Evolutionary conservation across 2,888 invertebrate genomes (phyloP).

Genomic region (Carterocephalus palaemon): DNA sequence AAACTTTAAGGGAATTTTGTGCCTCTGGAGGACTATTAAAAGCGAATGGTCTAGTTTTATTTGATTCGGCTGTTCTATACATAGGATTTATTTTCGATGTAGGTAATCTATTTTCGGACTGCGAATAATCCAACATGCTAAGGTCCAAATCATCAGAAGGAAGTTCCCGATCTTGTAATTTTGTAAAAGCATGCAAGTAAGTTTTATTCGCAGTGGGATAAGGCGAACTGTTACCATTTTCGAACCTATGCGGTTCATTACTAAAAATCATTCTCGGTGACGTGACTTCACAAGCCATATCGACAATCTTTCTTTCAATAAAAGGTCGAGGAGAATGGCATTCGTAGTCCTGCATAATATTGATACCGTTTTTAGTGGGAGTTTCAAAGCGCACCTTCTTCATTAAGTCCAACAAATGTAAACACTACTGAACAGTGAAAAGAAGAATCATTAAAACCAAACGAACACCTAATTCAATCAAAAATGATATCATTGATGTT

Average conservation of each 20-base stretch:
- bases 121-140: conserved; percentile 58
- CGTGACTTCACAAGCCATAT: conserved; percentile 38
- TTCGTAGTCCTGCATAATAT: conserved; percentile 55
- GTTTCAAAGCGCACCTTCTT: conserved; percentile 70
- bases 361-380: conserved; percentile 32
- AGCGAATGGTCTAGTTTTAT: background rate
- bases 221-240: conserved; percentile 57
- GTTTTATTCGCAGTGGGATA: conserved; percentile 57
- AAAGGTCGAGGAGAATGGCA: conserved; percentile 69
- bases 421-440: too few species aligned
- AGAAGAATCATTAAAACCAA: too few species aligned
- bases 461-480: too few species aligned
- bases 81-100: conserved; percentile 1
- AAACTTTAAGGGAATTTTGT: conserved; percentile 27
- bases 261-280: conserved; percentile 42
- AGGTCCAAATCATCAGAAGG: conserved; percentile 65
- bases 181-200: conserved; percentile 31
- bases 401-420: too few species aligned
- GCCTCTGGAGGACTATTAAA: conserved; percentile 12
- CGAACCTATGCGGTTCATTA: conserved; percentile 58
- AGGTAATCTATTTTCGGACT: conserved; percentile 35
- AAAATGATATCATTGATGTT: too few species aligned
- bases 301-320: conserved; percentile 43
- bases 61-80: background rate
- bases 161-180: conserved; percentile 38